These are phyloP conservation scores for Chrysodeixis includens DNA, from an alignment of 2,888 invertebrate genomes.

Conservation along the genomic window DNA sequence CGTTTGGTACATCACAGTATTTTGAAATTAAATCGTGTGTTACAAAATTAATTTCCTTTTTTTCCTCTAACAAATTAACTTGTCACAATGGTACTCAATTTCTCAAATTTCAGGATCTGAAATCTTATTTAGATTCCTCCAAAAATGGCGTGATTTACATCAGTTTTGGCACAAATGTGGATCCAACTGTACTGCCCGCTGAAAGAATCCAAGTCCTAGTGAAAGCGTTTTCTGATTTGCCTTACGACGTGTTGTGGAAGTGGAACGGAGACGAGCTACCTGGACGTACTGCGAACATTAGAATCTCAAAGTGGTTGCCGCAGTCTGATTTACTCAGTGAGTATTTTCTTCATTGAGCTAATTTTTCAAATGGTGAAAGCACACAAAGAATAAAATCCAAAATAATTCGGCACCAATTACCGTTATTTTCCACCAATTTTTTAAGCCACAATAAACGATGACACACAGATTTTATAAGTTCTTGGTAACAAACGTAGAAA, in stretches of 20 bases:
- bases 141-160: slow-evolving; percentile 1
- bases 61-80: neutral
- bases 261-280: slow-evolving; percentile 1
- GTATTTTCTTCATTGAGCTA: too few relatives aligned
- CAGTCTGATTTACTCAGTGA: neutral
- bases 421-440: too few relatives aligned
- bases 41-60: too few relatives aligned
- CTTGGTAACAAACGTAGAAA: too few relatives aligned
- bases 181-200: neutral
- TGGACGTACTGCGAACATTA: neutral
- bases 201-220: neutral
- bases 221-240: neutral
- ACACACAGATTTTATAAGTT: too few relatives aligned
- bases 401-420: too few relatives aligned
- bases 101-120: neutral
- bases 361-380: too few relatives aligned
- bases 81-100: neutral
- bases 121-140: neutral
- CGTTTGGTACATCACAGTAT: too few relatives aligned
- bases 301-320: slow-evolving; percentile 2
- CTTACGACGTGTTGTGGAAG: neutral
- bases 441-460: too few relatives aligned
- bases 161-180: neutral
- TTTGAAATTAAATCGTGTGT: too few relatives aligned
- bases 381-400: too few relatives aligned